Percentiles rank a stretch among this genome's conserved stretches.
Evolutionary conservation across 2,113 vertebrate genomes (phyloP).

Genomic region (Leuciscus idus): DNA sequence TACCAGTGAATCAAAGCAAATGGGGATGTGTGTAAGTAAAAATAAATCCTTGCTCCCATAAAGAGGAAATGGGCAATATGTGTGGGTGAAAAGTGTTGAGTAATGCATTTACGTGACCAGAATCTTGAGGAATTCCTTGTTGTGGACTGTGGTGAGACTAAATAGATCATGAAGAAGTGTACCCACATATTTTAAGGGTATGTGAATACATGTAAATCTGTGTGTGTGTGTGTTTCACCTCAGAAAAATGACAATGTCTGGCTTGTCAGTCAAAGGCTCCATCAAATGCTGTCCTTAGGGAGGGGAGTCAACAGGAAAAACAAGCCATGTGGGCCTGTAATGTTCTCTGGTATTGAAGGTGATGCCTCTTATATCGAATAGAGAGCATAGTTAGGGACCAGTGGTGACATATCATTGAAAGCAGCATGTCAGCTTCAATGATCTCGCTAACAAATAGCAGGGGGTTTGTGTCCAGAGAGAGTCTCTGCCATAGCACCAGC

Average conservation of each 20-base stretch:
- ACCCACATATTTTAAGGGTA: neutral
- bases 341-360: conserved; percentile 62
- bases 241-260: conserved; percentile 49
- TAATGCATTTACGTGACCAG: neutral
- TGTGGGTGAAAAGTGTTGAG: conserved; percentile 32
- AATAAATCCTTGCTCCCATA: conserved; percentile 29
- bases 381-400: conserved; percentile 59
- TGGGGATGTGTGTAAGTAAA: conserved; percentile 28
- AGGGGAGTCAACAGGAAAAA: conserved; percentile 69
- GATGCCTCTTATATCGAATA: conserved; percentile 65
- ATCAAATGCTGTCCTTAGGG: conserved; percentile 71
- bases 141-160: neutral
- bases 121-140: conserved; percentile 23
- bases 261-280: conserved; percentile 73
- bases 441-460: conserved; percentile 65
- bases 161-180: neutral
- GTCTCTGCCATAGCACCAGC: conserved; percentile 69
- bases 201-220: neutral
- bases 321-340: conserved; percentile 70
- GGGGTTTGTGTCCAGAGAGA: conserved; percentile 57
- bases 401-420: conserved; percentile 63
- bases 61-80: conserved; percentile 42
- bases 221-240: conserved; percentile 37
- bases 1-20: conserved; percentile 30
- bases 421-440: conserved; percentile 67